phyloP scores from a whole-genome alignment of 2,888 invertebrate genomes.

The Stenoptilia bipunctidactyla region DNA sequence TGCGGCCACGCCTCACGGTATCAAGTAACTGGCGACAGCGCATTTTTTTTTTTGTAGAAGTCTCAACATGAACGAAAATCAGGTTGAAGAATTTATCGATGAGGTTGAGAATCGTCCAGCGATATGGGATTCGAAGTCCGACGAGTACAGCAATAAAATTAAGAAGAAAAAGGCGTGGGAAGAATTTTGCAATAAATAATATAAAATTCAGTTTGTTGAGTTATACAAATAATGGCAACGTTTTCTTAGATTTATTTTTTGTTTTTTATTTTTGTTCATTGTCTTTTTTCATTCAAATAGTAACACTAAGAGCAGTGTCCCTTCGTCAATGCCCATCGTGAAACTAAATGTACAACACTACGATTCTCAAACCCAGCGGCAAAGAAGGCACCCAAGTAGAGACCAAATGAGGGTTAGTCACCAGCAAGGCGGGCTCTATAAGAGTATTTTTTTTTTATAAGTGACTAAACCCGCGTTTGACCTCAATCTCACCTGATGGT shows the following conservation, averaged over 20 bases:
- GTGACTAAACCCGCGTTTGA: too few relatives aligned
- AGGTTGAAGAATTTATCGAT: conserved; percentile 4
- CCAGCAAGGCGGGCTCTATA: too few relatives aligned
- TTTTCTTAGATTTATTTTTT: background rate
- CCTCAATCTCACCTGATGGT: too few relatives aligned
- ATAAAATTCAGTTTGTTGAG: background rate
- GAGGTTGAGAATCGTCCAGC: conserved; percentile 4
- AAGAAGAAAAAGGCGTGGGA: conserved; percentile 8
- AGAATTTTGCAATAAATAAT: conserved; percentile 4
- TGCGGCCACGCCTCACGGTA: conserved; percentile 9
- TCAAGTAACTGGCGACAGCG: conserved; percentile 8
- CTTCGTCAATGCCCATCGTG: background rate
- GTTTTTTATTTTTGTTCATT: background rate
- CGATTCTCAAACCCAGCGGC: background rate
- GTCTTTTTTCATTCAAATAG: background rate
- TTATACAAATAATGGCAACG: background rate
- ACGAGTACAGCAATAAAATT: conserved; percentile 6
- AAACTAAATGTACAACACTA: conserved; percentile 1
- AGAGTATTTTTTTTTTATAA: too few relatives aligned
- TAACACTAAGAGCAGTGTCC: background rate
- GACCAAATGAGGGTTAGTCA: too few relatives aligned
- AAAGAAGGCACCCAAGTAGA: too few relatives aligned
- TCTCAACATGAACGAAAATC: conserved; percentile 5
- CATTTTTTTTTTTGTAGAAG: background rate
- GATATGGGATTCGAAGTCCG: conserved; percentile 5